Conservation (phyloP, 92 coral and sea anemone species). For the Zoanthus sansibaricus region DNA sequence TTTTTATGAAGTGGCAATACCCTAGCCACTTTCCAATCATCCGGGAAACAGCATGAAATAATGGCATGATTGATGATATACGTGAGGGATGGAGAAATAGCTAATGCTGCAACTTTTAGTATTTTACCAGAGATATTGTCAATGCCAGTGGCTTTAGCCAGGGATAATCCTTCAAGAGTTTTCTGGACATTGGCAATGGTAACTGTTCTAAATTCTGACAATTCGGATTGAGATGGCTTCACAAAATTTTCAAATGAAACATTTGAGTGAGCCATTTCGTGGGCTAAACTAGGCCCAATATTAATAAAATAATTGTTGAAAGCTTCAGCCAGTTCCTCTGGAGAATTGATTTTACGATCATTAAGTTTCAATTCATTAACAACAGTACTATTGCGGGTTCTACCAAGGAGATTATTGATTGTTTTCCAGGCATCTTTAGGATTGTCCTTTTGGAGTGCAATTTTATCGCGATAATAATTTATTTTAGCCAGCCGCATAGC, state of each 20-base stretch:
- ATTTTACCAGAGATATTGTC: conserved; percentile 66
- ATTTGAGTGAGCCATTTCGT: too few relatives aligned
- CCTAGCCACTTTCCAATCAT: too few relatives aligned
- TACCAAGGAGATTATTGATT: conserved; percentile 41
- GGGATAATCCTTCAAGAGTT: too few relatives aligned
- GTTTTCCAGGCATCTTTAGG: conserved; percentile 50
- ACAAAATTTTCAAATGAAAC: too few relatives aligned
- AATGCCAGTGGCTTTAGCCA: conserved; percentile 64
- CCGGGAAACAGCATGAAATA: neutral
- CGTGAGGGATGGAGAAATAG: conserved; percentile 65
- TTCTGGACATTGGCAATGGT: too few relatives aligned
- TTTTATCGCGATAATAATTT: conserved; percentile 40
- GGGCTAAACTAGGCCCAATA: neutral
- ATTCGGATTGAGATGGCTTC: too few relatives aligned
- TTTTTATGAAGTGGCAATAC: too few relatives aligned
- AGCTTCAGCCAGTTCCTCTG: conserved; percentile 19
- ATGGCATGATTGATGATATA: conserved; percentile 56
- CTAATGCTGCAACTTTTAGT: conserved; percentile 57
- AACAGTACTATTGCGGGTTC: conserved; percentile 6
- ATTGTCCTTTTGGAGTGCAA: conserved; percentile 34
- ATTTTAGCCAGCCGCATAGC: conserved; percentile 55
- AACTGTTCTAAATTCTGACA: too few relatives aligned
- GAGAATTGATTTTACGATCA: neutral
- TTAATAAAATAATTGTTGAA: conserved; percentile 12
- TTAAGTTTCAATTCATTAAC: conserved; percentile 42